Evolutionary conservation across 1,140 invertebrate species (phyloP), one percentile per base, ranked within the genome.

Genomic region (Zaprionus africanus): DNA sequence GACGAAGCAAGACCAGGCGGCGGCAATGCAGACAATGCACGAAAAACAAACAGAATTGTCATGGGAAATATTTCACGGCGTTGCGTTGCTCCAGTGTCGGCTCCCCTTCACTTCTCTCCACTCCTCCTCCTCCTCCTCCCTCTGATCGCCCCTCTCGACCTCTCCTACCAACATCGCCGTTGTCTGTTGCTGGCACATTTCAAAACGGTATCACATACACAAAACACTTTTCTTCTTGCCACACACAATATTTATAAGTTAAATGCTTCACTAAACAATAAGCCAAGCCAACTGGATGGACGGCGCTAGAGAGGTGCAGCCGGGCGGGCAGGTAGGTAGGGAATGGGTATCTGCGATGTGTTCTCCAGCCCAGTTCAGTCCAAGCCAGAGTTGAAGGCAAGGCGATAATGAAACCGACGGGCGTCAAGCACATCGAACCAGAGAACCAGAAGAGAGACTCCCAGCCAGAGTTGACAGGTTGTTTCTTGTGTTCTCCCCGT

Each of bases 191-290:
- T 78, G 71, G 76, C 76, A 73, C 76, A 82, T 88, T 85, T 90
- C 85, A 85, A 77, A 88, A 88, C 85, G 85, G 85, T 88, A 88
- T 90, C 85, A 90, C 78, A 76, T 76, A 68, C 79, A 88, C 85
- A 88, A 88, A 88, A 88, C 86, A 88, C 84, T 88, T 84, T 83
- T 84, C 75, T 78, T 69, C 79, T 67, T 74, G 81, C 77, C 83
- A 87, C 75, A 85, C 78, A 81, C 80, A 82, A 90, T 88, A 88
- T 90, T 90, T 88, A 90, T 90, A 90, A 88, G 85, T 88, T 88
- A 88, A 88, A 88, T 88, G 85, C 85, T 88, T 88, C 85, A 90
- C 85, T 88, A 85, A 88, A 88, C 85, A 88, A 88, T 90, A 85
- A 85, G 85, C 85, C 85, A 78, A 70, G 66, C 56, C 17, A 77